Percentiles rank a stretch among this genome's conserved stretches.
These are phyloP conservation scores for Elanoides forficatus DNA, from an alignment of 2,113 vertebrate genomes.

Conservation along the genomic window DNA sequence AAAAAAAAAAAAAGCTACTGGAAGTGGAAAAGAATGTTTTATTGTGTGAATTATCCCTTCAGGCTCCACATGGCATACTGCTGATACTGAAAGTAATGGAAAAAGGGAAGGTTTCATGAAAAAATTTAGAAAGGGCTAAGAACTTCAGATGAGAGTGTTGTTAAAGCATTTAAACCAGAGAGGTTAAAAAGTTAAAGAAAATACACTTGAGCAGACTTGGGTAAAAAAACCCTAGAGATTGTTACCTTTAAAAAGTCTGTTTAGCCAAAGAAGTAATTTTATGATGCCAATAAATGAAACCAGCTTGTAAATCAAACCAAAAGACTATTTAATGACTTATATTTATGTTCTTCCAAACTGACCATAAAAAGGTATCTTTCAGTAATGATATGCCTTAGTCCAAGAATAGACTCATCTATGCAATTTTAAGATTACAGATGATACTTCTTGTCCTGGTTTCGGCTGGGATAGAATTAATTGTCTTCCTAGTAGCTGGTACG, in stretches of 20 bases:
- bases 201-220: not conserved
- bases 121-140: not conserved
- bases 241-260: not conserved
- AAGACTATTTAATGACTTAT: not conserved
- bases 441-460: no score
- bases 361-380: not conserved
- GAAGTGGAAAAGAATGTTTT: not conserved
- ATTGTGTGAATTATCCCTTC: not conserved
- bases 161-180: not conserved
- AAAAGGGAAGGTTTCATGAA: not conserved
- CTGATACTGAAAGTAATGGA: not conserved
- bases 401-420: not conserved
- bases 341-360: not conserved
- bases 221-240: not conserved
- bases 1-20: not conserved
- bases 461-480: no score
- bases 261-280: not conserved
- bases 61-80: not conserved
- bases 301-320: not conserved
- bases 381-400: not conserved
- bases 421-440: not conserved
- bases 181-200: not conserved
- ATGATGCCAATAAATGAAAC: not conserved
- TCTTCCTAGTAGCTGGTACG: no score
- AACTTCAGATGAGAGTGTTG: not conserved